Evolutionary conservation across 2,888 invertebrate genomes (phyloP), one percentile per base, ranked within the genome.

Genomic region (Ypsolopha sequella): DNA sequence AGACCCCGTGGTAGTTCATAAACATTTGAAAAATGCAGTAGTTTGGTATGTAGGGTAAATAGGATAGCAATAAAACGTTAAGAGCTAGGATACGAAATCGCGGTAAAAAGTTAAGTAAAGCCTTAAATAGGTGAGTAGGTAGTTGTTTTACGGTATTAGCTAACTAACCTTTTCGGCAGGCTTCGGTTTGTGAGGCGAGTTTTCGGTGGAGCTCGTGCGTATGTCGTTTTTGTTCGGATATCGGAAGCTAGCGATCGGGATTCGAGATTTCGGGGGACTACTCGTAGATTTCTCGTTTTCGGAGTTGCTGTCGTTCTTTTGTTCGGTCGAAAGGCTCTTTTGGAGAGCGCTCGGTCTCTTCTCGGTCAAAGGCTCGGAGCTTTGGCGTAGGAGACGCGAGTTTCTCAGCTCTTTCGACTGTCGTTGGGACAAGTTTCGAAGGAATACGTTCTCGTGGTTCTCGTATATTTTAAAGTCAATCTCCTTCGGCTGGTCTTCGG

Each of bases 181-280:
- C 36, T 67, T 70, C 1, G 51, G 55, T 44, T 76, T 77, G 11
- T 68, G 68, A 2, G 86, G 87, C 0, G 86, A 86, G 48, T 63
- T 80, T 11, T 86, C 85, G 0, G 64, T 68, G 0, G 81, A 77
- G 0, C 66, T 68, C 4, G 82, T 56, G 41, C 62, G 59, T 0
- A 68, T 46, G 0, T 82, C 85, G 47, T 72, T 79, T 57, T 81
- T 81, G 55, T 86, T 84, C 0, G 85, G 85, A 53, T 87, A 87
- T 6, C 80, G 63, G 58, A 87, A 87, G 53, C 81, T 87, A 0
- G 87, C 81, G 0, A 87, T 79, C 0, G 87, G 87, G 51, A 87
- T 87, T 38, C 87, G 61, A 0, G 80, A 81, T 55, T 76, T 75
- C 0, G 76, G 76, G 4, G 50, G 49, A 10, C 14, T 38, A 6